These are phyloP conservation scores for Drosophila truncata DNA, from an alignment of 1,140 invertebrate genomes.

Conservation along the genomic window DNA sequence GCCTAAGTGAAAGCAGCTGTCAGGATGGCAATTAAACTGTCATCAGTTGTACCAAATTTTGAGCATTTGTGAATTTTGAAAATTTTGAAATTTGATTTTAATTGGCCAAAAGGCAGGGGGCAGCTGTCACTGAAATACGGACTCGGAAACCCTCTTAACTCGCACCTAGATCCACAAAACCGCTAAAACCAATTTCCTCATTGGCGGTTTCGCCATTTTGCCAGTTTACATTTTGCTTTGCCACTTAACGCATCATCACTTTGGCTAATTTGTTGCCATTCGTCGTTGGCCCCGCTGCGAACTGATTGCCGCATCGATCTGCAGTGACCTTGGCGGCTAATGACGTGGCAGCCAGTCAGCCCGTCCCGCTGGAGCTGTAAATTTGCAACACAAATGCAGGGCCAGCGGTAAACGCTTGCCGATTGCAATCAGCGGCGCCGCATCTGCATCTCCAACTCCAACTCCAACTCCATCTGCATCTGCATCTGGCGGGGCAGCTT, in stretches of 20 bases:
- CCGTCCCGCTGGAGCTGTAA: constrained; percentile 68
- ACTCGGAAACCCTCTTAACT: not conserved
- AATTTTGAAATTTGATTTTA: constrained; percentile 78
- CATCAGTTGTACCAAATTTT: constrained; percentile 65
- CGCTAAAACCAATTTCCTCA: constrained; percentile 79
- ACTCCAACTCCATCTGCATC: constrained; percentile 55
- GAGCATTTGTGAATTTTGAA: constrained; percentile 57
- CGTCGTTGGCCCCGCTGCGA: constrained; percentile 37
- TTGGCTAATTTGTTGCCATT: constrained; percentile 72
- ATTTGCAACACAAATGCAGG: constrained; percentile 79
- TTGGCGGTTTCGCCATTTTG: constrained; percentile 65
- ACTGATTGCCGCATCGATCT: constrained; percentile 66
- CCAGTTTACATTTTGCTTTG: constrained; percentile 69
- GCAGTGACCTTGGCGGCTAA: constrained; percentile 69
- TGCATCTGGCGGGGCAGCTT: constrained; percentile 42
- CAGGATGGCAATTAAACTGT: constrained; percentile 74
- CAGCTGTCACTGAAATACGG: constrained; percentile 61
- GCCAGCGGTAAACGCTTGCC: constrained; percentile 56
- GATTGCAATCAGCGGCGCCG: constrained; percentile 76
- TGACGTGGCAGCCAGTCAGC: constrained; percentile 50
- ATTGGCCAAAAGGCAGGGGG: constrained; percentile 73
- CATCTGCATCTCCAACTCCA: constrained; percentile 65
- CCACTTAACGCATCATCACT: constrained; percentile 81
- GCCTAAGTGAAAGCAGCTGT: constrained; percentile 73
- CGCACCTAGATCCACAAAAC: constrained; percentile 31